Conservation (phyloP, 2,797 vertebrate genomes). For the Scarus forsteni region DNA sequence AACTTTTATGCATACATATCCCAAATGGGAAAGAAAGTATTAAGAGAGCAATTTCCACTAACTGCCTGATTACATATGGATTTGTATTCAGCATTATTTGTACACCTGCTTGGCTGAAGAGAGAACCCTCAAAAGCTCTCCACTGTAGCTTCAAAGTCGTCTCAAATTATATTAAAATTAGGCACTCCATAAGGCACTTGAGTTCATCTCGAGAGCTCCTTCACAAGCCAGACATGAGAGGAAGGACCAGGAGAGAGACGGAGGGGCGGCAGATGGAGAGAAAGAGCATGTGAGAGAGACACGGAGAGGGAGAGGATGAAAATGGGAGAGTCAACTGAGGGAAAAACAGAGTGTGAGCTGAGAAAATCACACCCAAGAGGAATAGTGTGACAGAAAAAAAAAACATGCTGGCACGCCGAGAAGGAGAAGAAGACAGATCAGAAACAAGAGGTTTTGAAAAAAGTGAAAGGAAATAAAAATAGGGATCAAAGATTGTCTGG, state of each 20-base stretch:
- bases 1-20: too few species aligned
- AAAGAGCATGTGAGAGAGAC: constrained; percentile 4
- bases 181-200: constrained; percentile 31
- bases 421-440: constrained; percentile 11
- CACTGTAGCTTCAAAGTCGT: constrained; percentile 16
- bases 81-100: constrained; percentile 8
- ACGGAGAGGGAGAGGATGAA: constrained; percentile 3
- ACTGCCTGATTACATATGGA: not conserved
- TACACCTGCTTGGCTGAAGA: not conserved
- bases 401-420: not conserved
- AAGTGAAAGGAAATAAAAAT: constrained; percentile 14
- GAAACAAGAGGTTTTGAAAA: constrained; percentile 6
- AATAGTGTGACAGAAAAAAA: constrained; percentile 32
- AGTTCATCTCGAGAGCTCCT: constrained; percentile 40
- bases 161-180: constrained; percentile 30
- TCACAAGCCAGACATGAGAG: constrained; percentile 23
- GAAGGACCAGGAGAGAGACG: constrained; percentile 11
- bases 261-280: constrained; percentile 20
- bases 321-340: not conserved
- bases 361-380: constrained; percentile 41
- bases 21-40: too few species aligned
- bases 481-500: constrained; percentile 1
- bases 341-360: constrained; percentile 12
- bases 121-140: constrained; percentile 12
- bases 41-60: too few species aligned